These are phyloP conservation scores for Dromiciops gliroides DNA, from an alignment of 2,113 vertebrate species.

Conservation along the genomic window DNA sequence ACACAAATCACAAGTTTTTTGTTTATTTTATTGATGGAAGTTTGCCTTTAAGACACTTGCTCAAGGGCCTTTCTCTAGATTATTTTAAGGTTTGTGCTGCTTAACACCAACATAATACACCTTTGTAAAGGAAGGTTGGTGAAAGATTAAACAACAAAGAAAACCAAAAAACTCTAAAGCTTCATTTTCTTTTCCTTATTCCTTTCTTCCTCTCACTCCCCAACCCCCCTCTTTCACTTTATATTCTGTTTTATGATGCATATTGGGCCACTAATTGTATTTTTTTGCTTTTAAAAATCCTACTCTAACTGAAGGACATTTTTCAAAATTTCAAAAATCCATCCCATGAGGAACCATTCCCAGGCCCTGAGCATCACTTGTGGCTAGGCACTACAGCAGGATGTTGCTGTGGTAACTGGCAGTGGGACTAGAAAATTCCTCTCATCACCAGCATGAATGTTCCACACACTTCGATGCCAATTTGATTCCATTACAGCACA, in stretches of 20 bases:
- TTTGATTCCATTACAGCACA: not conserved
- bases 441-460: not conserved
- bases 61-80: not conserved
- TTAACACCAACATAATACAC: not conserved
- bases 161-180: not conserved
- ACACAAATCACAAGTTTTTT: not conserved
- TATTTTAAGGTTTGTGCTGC: not conserved
- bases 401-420: constrained; percentile 1
- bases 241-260: not conserved
- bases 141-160: not conserved
- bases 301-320: not conserved
- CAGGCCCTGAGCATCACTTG: not conserved
- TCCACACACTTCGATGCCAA: not conserved
- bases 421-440: not conserved
- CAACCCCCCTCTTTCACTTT: not conserved
- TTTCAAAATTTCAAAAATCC: not conserved
- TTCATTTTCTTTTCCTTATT: not conserved
- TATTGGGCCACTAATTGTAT: not conserved
- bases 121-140: not conserved
- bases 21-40: not conserved
- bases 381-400: not conserved
- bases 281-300: not conserved
- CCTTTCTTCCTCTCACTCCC: not conserved
- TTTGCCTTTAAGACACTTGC: not conserved
- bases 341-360: not conserved